phyloP scores from a whole-genome alignment of 2,113 vertebrate species.

The Macquaria australasica region DNA sequence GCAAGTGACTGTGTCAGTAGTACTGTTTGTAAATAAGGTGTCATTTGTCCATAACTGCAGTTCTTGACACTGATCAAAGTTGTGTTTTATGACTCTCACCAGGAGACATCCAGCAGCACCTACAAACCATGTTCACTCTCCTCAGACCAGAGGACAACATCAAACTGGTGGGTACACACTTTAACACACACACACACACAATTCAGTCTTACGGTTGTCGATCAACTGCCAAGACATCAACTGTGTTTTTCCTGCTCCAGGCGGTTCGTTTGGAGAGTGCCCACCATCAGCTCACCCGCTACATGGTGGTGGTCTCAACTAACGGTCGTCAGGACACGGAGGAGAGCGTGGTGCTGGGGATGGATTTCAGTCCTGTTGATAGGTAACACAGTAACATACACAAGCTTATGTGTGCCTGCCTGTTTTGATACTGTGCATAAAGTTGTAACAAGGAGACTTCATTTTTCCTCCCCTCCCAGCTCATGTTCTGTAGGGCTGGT shows the following conservation, averaged over 20 bases:
- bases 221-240: not conserved
- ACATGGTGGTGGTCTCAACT: conserved; percentile 98
- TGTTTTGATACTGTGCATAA: not conserved
- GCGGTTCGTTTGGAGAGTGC: conserved; percentile 96
- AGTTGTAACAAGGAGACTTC: not conserved
- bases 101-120: conserved; percentile 98
- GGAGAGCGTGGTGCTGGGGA: conserved; percentile 97
- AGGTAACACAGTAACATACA: conserved; percentile 81
- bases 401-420: not conserved
- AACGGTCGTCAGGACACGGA: conserved; percentile 97
- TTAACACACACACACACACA: not conserved
- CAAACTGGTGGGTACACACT: conserved; percentile 88
- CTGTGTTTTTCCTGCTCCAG: conserved; percentile 22
- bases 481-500: conserved; percentile 96
- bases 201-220: not conserved
- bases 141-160: conserved; percentile 98
- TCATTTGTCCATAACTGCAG: not conserved
- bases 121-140: conserved; percentile 98
- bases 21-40: not conserved
- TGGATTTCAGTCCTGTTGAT: conserved; percentile 95
- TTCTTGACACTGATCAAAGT: conserved; percentile 1
- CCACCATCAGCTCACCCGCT: conserved; percentile 91
- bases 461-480: conserved; percentile 74
- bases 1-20: fast-evolving
- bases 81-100: not conserved